A percentile compares a stretch with the other conserved stretches of the same genome.
Conservation (phyloP, 2,888 invertebrate genomes). For the Ormyrus labotus region DNA sequence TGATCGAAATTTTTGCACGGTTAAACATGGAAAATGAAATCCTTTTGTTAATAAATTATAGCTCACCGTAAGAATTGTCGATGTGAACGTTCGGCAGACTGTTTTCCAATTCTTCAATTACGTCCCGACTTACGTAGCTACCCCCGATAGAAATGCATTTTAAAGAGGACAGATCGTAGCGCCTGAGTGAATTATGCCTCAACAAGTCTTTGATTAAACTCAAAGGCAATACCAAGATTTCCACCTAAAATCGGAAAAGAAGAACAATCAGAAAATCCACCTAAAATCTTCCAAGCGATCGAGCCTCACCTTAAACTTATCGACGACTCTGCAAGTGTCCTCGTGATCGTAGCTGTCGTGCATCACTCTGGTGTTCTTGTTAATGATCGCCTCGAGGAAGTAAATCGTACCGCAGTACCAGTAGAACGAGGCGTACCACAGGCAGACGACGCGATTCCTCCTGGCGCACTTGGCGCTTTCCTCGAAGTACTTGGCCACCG, state of each 20-base stretch:
- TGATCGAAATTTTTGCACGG: neutral
- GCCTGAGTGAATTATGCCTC: neutral
- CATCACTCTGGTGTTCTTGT: slow-evolving; percentile 57
- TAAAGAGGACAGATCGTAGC: neutral
- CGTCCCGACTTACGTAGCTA: neutral
- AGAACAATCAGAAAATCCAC: neutral
- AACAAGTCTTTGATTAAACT: slow-evolving; percentile 3
- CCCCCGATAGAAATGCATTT: slow-evolving; percentile 7
- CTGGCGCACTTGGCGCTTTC: neutral
- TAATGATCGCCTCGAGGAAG: slow-evolving; percentile 53
- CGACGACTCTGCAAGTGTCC: slow-evolving; percentile 62
- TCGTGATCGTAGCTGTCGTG: slow-evolving; percentile 62
- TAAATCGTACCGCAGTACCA: slow-evolving; percentile 67
- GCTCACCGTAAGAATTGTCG: slow-evolving; percentile 4
- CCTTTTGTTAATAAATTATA: neutral
- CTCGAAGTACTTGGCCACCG: slow-evolving; percentile 56
- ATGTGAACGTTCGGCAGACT: neutral
- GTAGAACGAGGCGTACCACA: slow-evolving; percentile 63
- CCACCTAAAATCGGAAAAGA: neutral
- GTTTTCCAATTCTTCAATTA: neutral
- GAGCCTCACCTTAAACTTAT: slow-evolving; percentile 64
- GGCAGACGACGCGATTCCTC: neutral
- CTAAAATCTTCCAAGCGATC: no score
- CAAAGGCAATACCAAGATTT: slow-evolving; percentile 4
- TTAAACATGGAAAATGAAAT: neutral